Evolutionary conservation across 2,113 vertebrate genomes (phyloP).

Genomic region (Rissa tridactyla): DNA sequence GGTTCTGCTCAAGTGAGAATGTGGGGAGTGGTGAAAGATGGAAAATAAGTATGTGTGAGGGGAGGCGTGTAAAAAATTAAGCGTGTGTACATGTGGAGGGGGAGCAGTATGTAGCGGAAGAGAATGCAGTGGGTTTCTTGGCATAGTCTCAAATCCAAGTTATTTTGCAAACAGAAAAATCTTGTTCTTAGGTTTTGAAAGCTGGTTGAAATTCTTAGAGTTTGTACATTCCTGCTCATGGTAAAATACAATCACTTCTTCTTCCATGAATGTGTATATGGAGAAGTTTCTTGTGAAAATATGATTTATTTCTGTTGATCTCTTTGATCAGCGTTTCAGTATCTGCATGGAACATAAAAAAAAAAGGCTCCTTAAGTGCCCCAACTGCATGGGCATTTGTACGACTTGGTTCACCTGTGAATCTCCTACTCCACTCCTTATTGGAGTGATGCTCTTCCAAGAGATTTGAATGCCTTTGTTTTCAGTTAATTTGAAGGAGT

Average conservation of each 20-base stretch:
- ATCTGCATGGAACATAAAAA: neutral
- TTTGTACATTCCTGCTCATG: neutral
- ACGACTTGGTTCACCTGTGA: neutral
- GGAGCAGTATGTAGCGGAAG: neutral
- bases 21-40: neutral
- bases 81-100: neutral
- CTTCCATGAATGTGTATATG: neutral
- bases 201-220: neutral
- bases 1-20: neutral
- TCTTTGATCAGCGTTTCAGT: neutral
- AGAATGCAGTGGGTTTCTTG: slow-evolving; percentile 1
- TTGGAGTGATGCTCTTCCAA: neutral
- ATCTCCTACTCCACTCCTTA: neutral
- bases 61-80: neutral
- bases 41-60: neutral
- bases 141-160: neutral
- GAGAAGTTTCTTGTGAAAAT: neutral
- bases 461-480: neutral
- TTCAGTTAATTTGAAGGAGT: neutral
- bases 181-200: neutral
- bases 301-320: neutral
- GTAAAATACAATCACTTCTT: neutral
- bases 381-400: neutral
- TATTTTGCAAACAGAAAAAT: slow-evolving; percentile 2
- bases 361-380: neutral